Base-by-base conservation (phyloP, 2,797 vertebrate genomes). In the Eupleurogrammus muticus region DNA sequence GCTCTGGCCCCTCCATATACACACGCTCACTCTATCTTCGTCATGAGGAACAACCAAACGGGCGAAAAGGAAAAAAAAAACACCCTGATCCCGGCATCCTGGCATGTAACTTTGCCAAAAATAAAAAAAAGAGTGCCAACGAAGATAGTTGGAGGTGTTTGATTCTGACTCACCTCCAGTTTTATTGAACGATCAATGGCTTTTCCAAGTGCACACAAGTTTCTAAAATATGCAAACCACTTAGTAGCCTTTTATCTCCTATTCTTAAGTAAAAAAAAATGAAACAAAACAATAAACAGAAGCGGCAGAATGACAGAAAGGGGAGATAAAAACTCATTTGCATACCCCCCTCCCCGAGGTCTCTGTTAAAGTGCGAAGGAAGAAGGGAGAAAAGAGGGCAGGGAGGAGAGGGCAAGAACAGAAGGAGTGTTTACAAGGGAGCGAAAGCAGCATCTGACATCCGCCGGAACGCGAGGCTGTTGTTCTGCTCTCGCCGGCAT, bases 21-120 rank as follows among this genome's bases (percentile, higher is more conserved):
- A 90, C 92, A 92, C 89, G 89, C 67, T 68, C 92, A 79, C 86
- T 89, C 87, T 81, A 89, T 86, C 88, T 74, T 82, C 54, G 85
- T 90, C 85, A 85, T 21, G 52, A 78, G 79, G 74, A 88, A 81
- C 73, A 87, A 77, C 66, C 81, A 80, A 86, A 84, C 62, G 70
- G 75, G 77, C 73, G 51, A 79, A 76, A 60, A 69, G 13, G 44
- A 50, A 20, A 49, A 21, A 36, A 9, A 3, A 20, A 19, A 35
- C 59, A 64, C 61, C 73, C 32, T 6, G 13, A 56, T 87, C 73
- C 66, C 63, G 17, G 55, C 60, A 50, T 56, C 52, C 69, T n/a
- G n/a, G 64, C 46, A 75, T 74, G 72, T 52, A n/a, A 66, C 69
- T 47, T 52, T 44, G 69, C 71, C 75, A 65, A 61, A 83, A 70